Evolutionary conservation across 2,888 invertebrate genomes (phyloP).

Genomic region (Drosophila aldrichi): DNA sequence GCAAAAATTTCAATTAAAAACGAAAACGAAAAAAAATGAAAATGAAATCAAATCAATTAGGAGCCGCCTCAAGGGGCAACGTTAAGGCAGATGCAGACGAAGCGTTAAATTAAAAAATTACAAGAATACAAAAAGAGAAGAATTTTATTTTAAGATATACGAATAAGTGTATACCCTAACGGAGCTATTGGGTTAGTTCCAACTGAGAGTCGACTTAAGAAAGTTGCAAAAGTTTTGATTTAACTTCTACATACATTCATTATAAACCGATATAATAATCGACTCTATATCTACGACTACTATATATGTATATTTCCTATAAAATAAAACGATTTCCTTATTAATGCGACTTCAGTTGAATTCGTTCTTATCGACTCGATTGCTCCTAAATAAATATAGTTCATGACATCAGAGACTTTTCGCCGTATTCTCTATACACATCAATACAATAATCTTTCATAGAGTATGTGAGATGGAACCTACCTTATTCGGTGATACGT

Average conservation of each 20-base stretch:
- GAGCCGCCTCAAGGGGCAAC: slow-evolving; percentile 24
- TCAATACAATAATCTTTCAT: neutral
- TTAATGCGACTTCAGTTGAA: neutral
- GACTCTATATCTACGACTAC: no score
- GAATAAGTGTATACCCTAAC: neutral
- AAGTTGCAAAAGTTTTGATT: no score
- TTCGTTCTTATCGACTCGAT: neutral
- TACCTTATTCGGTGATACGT: slow-evolving; percentile 90
- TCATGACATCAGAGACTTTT: neutral
- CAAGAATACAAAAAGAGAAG: slow-evolving; percentile 26
- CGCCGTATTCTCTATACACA: neutral
- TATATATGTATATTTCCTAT: no score
- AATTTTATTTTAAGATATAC: neutral
- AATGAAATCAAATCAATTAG: slow-evolving; percentile 73
- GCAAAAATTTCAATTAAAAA: slow-evolving; percentile 16
- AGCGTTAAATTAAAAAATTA: slow-evolving; percentile 81
- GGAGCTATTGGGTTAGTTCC: neutral
- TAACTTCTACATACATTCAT: no score
- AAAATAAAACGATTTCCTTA: neutral
- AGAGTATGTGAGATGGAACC: neutral
- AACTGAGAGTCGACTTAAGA: neutral
- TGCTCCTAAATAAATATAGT: neutral
- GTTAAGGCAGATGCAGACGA: slow-evolving; percentile 52
- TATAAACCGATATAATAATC: no score
- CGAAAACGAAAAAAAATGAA: slow-evolving; percentile 5